Evolutionary conservation across 2,113 vertebrate species (phyloP).

Genomic region (Turdus rufiventris): DNA sequence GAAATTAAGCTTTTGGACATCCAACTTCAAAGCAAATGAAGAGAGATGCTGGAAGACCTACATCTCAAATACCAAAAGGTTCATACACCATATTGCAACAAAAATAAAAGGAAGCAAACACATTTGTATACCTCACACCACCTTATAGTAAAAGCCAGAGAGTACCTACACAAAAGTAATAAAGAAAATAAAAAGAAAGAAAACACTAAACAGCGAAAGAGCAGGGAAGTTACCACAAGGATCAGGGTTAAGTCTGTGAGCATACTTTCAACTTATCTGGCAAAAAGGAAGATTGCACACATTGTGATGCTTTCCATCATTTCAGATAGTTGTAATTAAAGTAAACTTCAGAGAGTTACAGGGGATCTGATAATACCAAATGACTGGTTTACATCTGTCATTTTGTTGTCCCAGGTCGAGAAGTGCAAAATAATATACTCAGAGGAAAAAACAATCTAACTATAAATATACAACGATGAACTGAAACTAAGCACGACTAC

Average conservation of each 20-base stretch:
- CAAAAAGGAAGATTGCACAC: not conserved
- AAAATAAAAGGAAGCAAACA: not conserved
- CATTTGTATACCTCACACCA: not conserved
- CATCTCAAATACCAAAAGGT: not conserved
- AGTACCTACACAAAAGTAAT: not conserved
- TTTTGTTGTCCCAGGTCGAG: not conserved
- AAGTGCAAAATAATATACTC: not conserved
- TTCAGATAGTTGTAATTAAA: slow-evolving; percentile 27
- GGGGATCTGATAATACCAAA: not conserved
- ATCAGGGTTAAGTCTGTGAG: not conserved
- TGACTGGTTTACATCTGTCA: not conserved
- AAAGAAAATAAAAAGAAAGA: not conserved
- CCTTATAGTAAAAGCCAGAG: not conserved
- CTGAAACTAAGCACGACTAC: not conserved
- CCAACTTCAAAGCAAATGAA: slow-evolving; percentile 24
- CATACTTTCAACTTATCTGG: slow-evolving; percentile 14
- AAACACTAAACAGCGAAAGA: not conserved
- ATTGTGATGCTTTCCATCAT: not conserved
- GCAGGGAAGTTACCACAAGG: not conserved
- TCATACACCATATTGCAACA: not conserved
- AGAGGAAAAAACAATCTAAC: not conserved
- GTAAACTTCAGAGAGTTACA: slow-evolving; percentile 28
- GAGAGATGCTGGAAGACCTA: not conserved
- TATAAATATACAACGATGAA: not conserved
- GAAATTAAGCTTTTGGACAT: not conserved